phyloP scores from a whole-genome alignment of 1,140 invertebrate genomes.

The Pogonus chalceus region DNA sequence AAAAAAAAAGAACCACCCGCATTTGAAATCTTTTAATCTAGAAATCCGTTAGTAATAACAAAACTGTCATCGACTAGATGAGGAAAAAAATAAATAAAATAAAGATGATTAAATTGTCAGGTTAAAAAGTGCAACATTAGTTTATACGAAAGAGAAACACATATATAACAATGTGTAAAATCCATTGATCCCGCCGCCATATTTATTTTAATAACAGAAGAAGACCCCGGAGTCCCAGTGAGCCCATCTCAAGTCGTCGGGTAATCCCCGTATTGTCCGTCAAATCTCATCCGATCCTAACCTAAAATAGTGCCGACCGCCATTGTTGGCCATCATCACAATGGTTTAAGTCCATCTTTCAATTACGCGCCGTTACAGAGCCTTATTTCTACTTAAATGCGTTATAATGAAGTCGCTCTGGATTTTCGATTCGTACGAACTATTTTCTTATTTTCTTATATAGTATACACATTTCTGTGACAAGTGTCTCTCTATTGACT shows the following conservation, averaged over 20 bases:
- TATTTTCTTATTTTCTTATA: too few species aligned
- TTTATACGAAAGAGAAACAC: too few species aligned
- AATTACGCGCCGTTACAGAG: conserved; percentile 18
- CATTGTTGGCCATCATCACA: conserved; percentile 20
- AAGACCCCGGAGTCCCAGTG: not conserved
- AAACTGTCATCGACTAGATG: too few species aligned
- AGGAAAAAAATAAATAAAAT: too few species aligned
- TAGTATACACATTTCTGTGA: too few species aligned
- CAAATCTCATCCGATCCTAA: conserved; percentile 12
- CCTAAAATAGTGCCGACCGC: conserved; percentile 17
- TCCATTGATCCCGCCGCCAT: conserved; percentile 12
- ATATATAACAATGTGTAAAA: not conserved
- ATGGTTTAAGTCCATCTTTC: conserved; percentile 26
- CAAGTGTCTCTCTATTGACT: too few species aligned
- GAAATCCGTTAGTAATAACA: too few species aligned
- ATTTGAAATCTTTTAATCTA: too few species aligned
- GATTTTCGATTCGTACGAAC: too few species aligned
- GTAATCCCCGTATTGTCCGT: conserved; percentile 26
- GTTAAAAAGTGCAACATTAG: too few species aligned
- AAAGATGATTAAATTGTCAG: too few species aligned
- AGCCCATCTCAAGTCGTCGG: conserved; percentile 16
- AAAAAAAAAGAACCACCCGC: too few species aligned
- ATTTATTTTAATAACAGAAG: conserved; percentile 13
- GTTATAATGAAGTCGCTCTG: conserved; percentile 23
- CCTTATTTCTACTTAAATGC: conserved; percentile 18